Conservation (phyloP, 2,797 vertebrate genomes). For the Poecilia wingei region DNA sequence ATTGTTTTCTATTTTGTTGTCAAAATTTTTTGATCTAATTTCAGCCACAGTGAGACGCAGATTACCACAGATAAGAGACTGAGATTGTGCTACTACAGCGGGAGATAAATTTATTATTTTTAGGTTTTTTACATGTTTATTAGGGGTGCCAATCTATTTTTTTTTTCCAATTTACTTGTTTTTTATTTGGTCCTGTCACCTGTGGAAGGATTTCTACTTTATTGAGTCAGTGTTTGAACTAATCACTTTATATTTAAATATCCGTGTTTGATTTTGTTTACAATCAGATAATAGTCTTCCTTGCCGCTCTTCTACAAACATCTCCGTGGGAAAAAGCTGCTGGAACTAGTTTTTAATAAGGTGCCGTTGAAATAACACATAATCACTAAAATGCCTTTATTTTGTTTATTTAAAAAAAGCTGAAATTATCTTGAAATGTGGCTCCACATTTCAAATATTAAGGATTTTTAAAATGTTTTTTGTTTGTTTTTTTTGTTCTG, state of each 20-base stretch:
- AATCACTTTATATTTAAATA: constrained; percentile 47
- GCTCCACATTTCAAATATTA: constrained; percentile 31
- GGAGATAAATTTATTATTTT: not conserved
- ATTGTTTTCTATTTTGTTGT: not conserved
- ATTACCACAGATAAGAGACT: not conserved
- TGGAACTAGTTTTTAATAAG: constrained; percentile 25
- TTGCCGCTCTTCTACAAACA: not conserved
- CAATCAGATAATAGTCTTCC: not conserved
- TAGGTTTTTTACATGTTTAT: not conserved
- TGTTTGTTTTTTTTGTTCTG: constrained; percentile 24
- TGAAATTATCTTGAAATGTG: constrained; percentile 6
- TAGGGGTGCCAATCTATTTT: constrained; percentile 13
- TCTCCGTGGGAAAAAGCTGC: constrained; percentile 25
- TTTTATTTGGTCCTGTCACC: constrained; percentile 35
- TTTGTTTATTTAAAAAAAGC: not conserved
- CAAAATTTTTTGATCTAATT: not conserved
- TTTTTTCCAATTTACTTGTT: constrained; percentile 57
- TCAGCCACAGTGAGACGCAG: not conserved
- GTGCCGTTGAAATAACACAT: constrained; percentile 3
- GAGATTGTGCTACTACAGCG: not conserved
- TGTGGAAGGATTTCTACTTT: constrained; percentile 34
- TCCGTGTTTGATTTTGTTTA: not conserved
- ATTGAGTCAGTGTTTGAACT: constrained; percentile 19
- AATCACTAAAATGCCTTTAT: constrained; percentile 36
- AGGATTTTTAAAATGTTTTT: not conserved